A percentile compares a stretch with the other conserved stretches of the same genome.
These are phyloP conservation scores for Menidia beryllina DNA, from an alignment of 2,113 vertebrate genomes.

Conservation along the genomic window DNA sequence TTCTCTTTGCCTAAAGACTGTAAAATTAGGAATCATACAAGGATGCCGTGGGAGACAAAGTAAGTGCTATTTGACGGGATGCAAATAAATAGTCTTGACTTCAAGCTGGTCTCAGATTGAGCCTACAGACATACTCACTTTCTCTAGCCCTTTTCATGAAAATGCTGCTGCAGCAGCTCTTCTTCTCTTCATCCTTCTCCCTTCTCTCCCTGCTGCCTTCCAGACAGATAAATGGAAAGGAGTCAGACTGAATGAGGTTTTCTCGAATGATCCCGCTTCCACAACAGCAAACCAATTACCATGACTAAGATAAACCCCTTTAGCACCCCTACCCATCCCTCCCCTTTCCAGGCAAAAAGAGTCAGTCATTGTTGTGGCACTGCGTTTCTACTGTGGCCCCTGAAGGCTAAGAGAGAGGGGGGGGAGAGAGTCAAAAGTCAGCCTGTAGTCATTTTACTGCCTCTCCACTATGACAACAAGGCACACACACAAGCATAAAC, in stretches of 20 bases:
- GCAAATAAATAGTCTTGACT: conserved; percentile 69
- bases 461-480: conserved; percentile 49
- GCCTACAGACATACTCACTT: conserved; percentile 66
- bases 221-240: conserved; percentile 83
- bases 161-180: conserved; percentile 71
- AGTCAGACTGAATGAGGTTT: conserved; percentile 82
- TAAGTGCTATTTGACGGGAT: conserved; percentile 48
- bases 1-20: conserved; percentile 10
- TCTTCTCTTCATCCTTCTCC: conserved; percentile 48
- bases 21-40: conserved; percentile 1
- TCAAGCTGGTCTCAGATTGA: conserved; percentile 72
- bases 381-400: conserved; percentile 43
- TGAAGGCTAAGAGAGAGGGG: conserved; percentile 1
- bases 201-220: conserved; percentile 64
- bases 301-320: conserved; percentile 85
- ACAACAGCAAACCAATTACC: conserved; percentile 85
- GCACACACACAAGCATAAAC: conserved; percentile 36
- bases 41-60: conserved; percentile 36
- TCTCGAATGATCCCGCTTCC: conserved; percentile 83
- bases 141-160: conserved; percentile 72
- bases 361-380: conserved; percentile 67
- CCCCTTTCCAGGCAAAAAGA: conserved; percentile 58
- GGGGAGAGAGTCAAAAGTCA: conserved; percentile 57
- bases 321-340: conserved; percentile 35
- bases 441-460: conserved; percentile 55